A percentile compares a stretch with the other conserved stretches of the same genome.
These are phyloP conservation scores for Oxystoma pomonae DNA, from an alignment of 2,888 invertebrate species.

Conservation along the genomic window DNA sequence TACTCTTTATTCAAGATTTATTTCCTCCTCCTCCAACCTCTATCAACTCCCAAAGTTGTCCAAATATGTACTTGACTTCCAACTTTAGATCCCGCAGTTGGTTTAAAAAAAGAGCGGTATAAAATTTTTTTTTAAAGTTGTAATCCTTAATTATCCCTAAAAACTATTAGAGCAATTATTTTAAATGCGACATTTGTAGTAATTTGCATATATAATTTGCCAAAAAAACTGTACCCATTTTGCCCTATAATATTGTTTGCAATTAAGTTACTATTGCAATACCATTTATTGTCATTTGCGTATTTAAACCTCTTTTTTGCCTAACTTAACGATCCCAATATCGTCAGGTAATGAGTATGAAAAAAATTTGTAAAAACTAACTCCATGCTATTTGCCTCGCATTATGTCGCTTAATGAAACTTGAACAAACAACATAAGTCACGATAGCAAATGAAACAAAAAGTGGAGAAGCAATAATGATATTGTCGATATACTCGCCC, in stretches of 20 bases:
- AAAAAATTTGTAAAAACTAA: not conserved
- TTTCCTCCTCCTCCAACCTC: too few species aligned
- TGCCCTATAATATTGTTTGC: not conserved
- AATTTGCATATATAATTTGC: too few species aligned
- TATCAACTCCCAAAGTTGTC: too few species aligned
- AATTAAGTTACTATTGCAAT: not conserved
- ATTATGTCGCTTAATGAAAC: not conserved
- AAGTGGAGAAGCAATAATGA: not conserved
- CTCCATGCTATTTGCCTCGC: not conserved
- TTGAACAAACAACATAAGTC: not conserved
- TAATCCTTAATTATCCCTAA: too few species aligned
- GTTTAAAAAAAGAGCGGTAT: too few species aligned
- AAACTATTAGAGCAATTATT: too few species aligned
- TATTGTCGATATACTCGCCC: too few species aligned
- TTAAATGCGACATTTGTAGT: too few species aligned
- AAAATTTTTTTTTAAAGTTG: too few species aligned
- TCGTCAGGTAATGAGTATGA: not conserved
- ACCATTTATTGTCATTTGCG: not conserved
- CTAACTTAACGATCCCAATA: not conserved
- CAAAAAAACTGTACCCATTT: not conserved
- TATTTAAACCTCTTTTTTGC: not conserved
- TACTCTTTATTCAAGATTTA: too few species aligned
- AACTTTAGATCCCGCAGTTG: too few species aligned
- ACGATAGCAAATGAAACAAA: not conserved
- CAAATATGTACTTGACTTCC: too few species aligned